Base-by-base conservation (phyloP, 2,797 vertebrate species). In the Microchirus variegatus region DNA sequence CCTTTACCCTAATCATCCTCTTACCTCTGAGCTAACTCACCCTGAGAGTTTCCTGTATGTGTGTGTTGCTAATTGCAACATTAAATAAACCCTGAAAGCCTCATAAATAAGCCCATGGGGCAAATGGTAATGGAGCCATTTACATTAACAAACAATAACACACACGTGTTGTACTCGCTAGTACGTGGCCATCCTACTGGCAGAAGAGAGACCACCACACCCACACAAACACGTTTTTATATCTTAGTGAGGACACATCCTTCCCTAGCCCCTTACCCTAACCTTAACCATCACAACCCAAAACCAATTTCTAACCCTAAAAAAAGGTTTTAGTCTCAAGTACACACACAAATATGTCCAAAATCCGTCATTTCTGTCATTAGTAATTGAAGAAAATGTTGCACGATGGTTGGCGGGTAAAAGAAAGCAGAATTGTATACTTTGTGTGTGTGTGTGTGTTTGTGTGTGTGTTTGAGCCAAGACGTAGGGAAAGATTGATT, bases 31-130 rank as follows among this genome's bases (percentile, higher is more conserved):
- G 12, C 45, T 22, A 42, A 42, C 12, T 14, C 14, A 12, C 12
- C 37, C 37, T 38, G 40, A 12, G 11, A 41, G 11, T 41, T 11
- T 41, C 40, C 41, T 37, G 57, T 37, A 57, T n/a, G 45, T 40
- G 19, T 49, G 9, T 17, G 14, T 49, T 55, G 65, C 59, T 67
- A 73, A 74, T 74, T 61, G 75, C 51, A 63, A 65, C 77, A 66
- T 81, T 54, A 64, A 65, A 68, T 78, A 64, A 71, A 77, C 41
- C 41, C 65, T 42, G 46, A 53, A 44, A 51, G 62, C 63, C 53
- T 87, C 76, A 85, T 82, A 85, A 86, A 86, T 81, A 84, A 81
- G 36, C 36, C 53, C 59, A 38, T 31, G 63, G 51, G 72, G 53
- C 46, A 35, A 51, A 51, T 71, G 72, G 60, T 84, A 87, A 80